These are phyloP conservation scores for Drosophila suboccidentalis DNA, from an alignment of 2,888 invertebrate species.

Conservation along the genomic window DNA sequence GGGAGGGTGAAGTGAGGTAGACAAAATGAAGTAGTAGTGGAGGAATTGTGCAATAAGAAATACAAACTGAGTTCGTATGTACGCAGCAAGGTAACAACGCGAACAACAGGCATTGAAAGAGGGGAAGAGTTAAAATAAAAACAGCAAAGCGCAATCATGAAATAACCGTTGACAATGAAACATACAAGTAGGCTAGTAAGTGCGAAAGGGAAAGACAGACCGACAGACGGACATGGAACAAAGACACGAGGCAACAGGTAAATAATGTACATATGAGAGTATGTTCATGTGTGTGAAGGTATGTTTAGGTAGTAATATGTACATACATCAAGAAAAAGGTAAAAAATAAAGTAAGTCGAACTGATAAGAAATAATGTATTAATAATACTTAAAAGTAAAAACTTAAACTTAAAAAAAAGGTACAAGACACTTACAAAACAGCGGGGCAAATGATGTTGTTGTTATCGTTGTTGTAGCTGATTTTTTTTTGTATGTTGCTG, in stretches of 20 bases:
- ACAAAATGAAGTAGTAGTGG: constrained; percentile 43
- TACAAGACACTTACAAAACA: constrained; percentile 48
- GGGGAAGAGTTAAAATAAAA: constrained; percentile 36
- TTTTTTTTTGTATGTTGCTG: constrained; percentile 13
- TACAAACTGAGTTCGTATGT: constrained; percentile 4
- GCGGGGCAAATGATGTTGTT: constrained; percentile 16
- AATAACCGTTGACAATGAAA: constrained; percentile 66
- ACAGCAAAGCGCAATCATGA: constrained; percentile 54
- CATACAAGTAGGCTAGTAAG: constrained; percentile 41
- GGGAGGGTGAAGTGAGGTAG: constrained; percentile 42
- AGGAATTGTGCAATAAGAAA: constrained; percentile 54
- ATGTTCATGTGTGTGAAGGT: constrained; percentile 10
- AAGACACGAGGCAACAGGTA: constrained; percentile 58
- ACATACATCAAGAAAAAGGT: constrained; percentile 15
- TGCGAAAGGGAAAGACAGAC: constrained; percentile 33
- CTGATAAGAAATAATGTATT: constrained; percentile 38
- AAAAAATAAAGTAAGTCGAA: constrained; percentile 26
- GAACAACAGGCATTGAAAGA: constrained; percentile 23
- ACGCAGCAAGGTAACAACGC: constrained; percentile 12
- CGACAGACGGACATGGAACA: constrained; percentile 24
- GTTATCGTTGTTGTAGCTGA: constrained; percentile 7
- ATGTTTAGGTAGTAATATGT: constrained; percentile 39
- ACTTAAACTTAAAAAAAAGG: constrained; percentile 13
- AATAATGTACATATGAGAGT: constrained; percentile 26
- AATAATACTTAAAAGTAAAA: constrained; percentile 26